phyloP scores from a whole-genome alignment of 2,113 vertebrate species.

The Hepsetus odoe region DNA sequence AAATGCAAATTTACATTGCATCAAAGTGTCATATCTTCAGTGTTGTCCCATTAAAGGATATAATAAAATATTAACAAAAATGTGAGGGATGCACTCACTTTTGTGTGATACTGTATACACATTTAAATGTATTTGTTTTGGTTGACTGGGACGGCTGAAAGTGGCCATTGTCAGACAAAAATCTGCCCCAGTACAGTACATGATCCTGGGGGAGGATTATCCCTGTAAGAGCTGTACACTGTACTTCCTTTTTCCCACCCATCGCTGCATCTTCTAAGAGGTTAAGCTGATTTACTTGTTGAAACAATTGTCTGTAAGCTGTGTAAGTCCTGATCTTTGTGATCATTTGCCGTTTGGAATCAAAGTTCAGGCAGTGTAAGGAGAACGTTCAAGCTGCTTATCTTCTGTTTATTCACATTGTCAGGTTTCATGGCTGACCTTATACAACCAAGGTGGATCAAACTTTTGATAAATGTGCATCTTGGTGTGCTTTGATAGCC shows the following conservation, averaged over 20 bases:
- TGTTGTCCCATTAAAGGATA: no score
- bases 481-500: neutral
- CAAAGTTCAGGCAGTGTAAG: neutral
- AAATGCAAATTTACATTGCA: no score
- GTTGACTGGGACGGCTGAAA: neutral
- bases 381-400: neutral
- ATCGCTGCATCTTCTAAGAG: conserved; percentile 5
- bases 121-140: neutral
- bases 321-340: neutral
- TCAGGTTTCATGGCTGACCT: conserved; percentile 13
- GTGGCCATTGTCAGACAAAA: neutral
- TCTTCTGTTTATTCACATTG: conserved; percentile 20
- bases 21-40: no score
- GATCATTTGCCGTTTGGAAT: neutral
- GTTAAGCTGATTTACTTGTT: conserved; percentile 10
- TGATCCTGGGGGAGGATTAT: neutral
- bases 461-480: neutral
- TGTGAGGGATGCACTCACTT: no score
- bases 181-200: neutral
- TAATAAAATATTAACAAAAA: no score
- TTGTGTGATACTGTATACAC: no score
- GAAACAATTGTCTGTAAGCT: conserved; percentile 1
- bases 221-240: neutral
- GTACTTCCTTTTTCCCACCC: neutral
- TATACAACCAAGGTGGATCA: conserved; percentile 5